Conservation (phyloP, 2,113 vertebrate genomes). For the Passerina amoena region DNA sequence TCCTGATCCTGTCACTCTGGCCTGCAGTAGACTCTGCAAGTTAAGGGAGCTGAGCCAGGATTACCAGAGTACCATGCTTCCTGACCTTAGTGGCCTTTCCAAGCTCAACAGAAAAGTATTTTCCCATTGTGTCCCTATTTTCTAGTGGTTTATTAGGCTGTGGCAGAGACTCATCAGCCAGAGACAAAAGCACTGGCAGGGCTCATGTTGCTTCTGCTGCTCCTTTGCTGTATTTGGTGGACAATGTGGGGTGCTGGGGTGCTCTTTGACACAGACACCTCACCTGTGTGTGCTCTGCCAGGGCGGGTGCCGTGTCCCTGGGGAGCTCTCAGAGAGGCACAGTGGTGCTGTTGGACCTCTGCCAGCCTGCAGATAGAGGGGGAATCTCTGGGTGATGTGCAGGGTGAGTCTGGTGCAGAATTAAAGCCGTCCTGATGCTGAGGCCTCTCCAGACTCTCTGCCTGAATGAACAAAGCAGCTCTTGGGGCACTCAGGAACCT, state of each 20-base stretch:
- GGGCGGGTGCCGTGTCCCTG: fast-evolving
- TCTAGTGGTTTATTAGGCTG: background rate
- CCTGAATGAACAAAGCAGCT: background rate
- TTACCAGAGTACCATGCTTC: fast-evolving
- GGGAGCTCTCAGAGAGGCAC: fast-evolving
- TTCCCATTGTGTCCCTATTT: background rate
- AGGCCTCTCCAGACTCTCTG: background rate
- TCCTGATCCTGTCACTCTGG: background rate
- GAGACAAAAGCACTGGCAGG: background rate
- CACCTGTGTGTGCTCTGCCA: background rate
- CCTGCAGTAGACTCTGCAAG: background rate
- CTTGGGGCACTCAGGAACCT: background rate
- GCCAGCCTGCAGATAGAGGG: background rate
- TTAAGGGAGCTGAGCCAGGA: background rate
- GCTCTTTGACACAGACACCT: background rate
- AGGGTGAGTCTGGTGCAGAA: background rate
- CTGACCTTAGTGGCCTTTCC: background rate
- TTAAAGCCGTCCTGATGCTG: background rate
- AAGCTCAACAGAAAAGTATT: background rate
- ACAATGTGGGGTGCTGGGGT: fast-evolving
- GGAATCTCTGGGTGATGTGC: background rate
- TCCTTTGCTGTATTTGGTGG: background rate
- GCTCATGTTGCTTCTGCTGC: background rate
- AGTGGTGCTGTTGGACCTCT: background rate
- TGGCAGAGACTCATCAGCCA: background rate